Conservation (phyloP, 2,797 vertebrate species). For the Brachymystax lenok region DNA sequence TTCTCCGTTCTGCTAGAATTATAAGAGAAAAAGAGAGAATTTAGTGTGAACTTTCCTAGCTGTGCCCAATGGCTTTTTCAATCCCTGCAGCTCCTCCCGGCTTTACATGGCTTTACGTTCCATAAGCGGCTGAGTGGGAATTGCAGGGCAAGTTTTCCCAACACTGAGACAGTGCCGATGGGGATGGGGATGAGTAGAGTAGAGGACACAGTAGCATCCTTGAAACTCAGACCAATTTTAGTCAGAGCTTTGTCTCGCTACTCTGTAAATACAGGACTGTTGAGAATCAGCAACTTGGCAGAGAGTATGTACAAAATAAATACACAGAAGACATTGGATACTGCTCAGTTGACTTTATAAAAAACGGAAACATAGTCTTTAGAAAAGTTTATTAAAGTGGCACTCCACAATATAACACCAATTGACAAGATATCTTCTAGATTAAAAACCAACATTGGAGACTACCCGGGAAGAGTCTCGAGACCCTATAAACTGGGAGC, state of each 20-base stretch:
- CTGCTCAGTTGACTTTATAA: not conserved
- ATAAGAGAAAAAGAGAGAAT: constrained; percentile 22
- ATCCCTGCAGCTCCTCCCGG: constrained; percentile 44
- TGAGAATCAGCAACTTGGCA: constrained; percentile 59
- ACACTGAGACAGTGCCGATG: constrained; percentile 38
- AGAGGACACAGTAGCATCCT: constrained; percentile 59
- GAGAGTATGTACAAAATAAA: constrained; percentile 23
- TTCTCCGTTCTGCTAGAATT: not conserved
- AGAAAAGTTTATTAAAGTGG: not conserved
- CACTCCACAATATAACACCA: no score
- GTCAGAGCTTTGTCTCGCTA: constrained; percentile 39
- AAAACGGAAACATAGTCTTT: not conserved
- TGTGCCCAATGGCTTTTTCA: constrained; percentile 41
- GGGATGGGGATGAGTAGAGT: constrained; percentile 24
- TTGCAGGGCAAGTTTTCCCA: constrained; percentile 36
- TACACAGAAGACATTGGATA: constrained; percentile 4
- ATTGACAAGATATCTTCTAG: no score
- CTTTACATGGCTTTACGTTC: constrained; percentile 58
- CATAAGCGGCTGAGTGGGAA: constrained; percentile 56
- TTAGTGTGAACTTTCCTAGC: constrained; percentile 37
- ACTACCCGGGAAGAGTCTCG: not conserved
- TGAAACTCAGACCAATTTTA: constrained; percentile 56
- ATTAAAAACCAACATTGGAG: no score
- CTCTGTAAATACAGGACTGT: constrained; percentile 16
- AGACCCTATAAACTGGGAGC: no score